These are phyloP conservation scores for Troides aeacus DNA, from an alignment of 2,888 invertebrate species.

Conservation along the genomic window DNA sequence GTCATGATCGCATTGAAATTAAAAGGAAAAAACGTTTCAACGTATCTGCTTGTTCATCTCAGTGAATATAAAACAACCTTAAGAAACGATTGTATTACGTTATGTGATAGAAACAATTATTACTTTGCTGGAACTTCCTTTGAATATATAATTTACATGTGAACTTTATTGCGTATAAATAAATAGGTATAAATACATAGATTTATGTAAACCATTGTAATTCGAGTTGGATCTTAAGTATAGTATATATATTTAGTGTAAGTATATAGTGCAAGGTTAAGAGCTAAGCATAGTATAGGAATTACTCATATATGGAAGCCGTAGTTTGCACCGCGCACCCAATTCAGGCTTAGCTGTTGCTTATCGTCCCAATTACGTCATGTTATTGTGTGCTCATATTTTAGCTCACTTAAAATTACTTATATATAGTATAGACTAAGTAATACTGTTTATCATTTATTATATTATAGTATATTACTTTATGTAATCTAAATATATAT, in stretches of 20 bases:
- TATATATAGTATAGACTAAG: background rate
- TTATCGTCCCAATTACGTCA: conserved; percentile 2
- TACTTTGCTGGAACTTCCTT: background rate
- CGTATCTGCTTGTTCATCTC: background rate
- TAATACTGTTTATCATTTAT: too few relatives aligned
- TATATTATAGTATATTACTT: too few relatives aligned
- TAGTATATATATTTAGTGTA: background rate
- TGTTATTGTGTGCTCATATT: conserved; percentile 11
- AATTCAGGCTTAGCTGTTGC: conserved; percentile 8
- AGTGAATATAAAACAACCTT: background rate
- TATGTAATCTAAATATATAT: too few relatives aligned
- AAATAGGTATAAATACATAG: too few relatives aligned
- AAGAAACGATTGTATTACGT: background rate
- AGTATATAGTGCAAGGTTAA: conserved; percentile 2
- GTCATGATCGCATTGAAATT: background rate
- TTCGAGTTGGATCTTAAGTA: background rate
- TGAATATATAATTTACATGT: background rate
- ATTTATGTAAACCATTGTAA: background rate
- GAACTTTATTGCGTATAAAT: background rate
- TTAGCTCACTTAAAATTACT: background rate
- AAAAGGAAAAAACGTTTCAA: background rate
- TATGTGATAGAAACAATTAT: background rate
- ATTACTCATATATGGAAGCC: conserved; percentile 22
- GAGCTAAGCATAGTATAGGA: background rate
- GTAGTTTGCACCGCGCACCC: conserved; percentile 8